These are phyloP conservation scores for Battus philenor DNA, from an alignment of 1,140 invertebrate species.

Conservation along the genomic window DNA sequence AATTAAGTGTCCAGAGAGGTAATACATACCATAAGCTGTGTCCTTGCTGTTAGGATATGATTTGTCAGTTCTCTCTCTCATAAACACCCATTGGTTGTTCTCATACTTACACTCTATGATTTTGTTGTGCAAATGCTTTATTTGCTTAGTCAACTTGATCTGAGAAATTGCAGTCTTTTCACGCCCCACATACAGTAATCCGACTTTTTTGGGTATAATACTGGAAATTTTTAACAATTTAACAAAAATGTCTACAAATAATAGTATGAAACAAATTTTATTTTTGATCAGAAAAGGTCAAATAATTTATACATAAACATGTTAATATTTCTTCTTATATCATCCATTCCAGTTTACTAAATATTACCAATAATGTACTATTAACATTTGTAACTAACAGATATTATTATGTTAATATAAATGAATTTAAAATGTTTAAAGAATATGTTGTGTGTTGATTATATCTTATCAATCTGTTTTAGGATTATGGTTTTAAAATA, in stretches of 20 bases:
- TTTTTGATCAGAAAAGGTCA: neutral
- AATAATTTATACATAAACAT: neutral
- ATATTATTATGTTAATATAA: too few relatives aligned
- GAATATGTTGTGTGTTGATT: too few relatives aligned
- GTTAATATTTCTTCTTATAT: too few relatives aligned
- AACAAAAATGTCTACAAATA: too few relatives aligned
- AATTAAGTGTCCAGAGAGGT: too few relatives aligned
- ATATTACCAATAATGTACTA: too few relatives aligned
- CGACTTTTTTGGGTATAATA: conserved; percentile 84
- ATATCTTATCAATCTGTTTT: too few relatives aligned
- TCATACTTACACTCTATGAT: conserved; percentile 96
- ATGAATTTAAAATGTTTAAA: too few relatives aligned
- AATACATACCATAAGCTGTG: conserved; percentile 84
- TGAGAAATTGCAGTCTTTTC: conserved; percentile 78
- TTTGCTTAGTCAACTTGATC: conserved; percentile 86
- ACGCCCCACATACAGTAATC: conserved; percentile 88
- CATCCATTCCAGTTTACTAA: too few relatives aligned
- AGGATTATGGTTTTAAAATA: too few relatives aligned
- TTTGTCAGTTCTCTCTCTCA: conserved; percentile 98
- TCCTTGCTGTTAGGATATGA: conserved; percentile 93
- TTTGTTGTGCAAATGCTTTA: conserved; percentile 91
- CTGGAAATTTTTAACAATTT: too few relatives aligned
- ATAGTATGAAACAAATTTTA: neutral
- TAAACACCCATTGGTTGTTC: conserved; percentile 91
- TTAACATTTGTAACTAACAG: too few relatives aligned